Percentiles rank a stretch among this genome's conserved stretches.
Evolutionary conservation across 2,797 vertebrate species (phyloP).

Genomic region (Peromyscus melanophrys): DNA sequence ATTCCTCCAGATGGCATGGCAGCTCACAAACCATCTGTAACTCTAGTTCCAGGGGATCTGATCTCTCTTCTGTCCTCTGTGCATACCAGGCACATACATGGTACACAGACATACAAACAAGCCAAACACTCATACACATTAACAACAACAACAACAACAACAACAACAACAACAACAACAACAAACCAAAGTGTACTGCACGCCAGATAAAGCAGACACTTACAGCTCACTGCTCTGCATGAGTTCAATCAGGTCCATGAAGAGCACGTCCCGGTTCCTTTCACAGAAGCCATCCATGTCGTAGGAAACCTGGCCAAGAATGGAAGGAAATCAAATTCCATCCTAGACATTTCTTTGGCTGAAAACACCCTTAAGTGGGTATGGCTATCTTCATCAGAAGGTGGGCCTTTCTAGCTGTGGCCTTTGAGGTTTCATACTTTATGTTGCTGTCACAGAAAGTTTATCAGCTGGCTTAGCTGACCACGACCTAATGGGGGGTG

Average conservation of each 20-base stretch:
- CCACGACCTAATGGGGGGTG: background rate
- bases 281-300: constrained; percentile 99
- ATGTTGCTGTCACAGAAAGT: background rate
- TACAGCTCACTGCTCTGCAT: constrained; percentile 99
- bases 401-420: background rate
- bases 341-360: background rate
- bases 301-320: constrained; percentile 95
- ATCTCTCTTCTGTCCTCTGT: background rate
- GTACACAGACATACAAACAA: background rate
- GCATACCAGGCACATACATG: background rate
- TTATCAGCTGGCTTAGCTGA: background rate
- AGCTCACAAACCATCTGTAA: background rate
- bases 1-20: background rate
- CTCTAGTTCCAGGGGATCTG: background rate
- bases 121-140: background rate
- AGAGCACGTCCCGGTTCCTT: constrained; percentile 98
- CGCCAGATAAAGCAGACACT: constrained; percentile 84
- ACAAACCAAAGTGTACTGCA: background rate
- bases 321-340: constrained; percentile 59
- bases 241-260: constrained; percentile 98
- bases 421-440: background rate
- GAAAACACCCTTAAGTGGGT: background rate
- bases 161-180: background rate
- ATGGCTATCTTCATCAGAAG: background rate
- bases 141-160: background rate